Evolutionary conservation across 2,113 vertebrate species (phyloP).

Genomic region (Menura novaehollandiae): DNA sequence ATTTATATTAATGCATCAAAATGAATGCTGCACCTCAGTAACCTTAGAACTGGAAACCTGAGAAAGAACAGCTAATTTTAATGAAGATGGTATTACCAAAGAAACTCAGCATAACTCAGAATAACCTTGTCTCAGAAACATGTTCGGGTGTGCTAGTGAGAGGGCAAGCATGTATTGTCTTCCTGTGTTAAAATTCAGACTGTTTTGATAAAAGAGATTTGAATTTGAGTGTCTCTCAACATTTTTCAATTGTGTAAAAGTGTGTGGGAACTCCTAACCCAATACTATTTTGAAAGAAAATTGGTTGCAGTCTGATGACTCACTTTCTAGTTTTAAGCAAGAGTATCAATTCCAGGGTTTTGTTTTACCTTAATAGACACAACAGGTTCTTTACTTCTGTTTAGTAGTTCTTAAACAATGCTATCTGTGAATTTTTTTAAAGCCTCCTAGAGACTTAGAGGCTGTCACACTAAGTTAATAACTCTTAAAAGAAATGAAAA

Average conservation of each 20-base stretch:
- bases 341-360: background rate
- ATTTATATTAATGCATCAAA: background rate
- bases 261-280: background rate
- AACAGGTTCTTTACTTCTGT: background rate
- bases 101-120: background rate
- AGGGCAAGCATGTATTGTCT: background rate
- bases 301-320: background rate
- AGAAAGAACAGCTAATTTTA: background rate
- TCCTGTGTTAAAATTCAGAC: background rate
- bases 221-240: background rate
- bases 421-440: background rate
- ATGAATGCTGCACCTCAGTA: background rate
- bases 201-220: background rate
- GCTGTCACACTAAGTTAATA: background rate
- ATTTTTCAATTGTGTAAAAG: background rate
- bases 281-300: background rate
- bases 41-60: background rate
- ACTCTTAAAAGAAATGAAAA: background rate
- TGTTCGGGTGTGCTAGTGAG: background rate
- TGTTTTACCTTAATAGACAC: background rate
- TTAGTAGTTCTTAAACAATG: background rate
- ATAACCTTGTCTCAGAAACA: background rate
- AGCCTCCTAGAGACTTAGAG: background rate
- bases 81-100: background rate
- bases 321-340: background rate